Evolutionary conservation across 2,113 vertebrate species (phyloP).

Genomic region (Trematomus loennbergii): DNA sequence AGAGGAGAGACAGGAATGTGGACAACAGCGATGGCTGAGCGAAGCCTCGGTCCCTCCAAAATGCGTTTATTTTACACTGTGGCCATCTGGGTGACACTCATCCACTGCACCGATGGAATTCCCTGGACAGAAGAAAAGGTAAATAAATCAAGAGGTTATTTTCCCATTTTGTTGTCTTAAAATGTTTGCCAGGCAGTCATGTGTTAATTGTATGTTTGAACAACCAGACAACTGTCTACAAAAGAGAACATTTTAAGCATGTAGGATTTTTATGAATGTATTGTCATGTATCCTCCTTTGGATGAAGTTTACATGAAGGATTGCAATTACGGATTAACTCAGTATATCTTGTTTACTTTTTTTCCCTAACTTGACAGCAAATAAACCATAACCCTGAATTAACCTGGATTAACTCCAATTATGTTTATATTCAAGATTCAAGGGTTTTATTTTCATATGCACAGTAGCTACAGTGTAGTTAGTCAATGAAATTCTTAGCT

Average conservation of each 20-base stretch:
- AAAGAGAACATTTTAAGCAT: not conserved
- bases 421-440: too few species aligned
- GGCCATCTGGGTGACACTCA: slow-evolving; percentile 53
- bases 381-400: not conserved
- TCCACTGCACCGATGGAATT: slow-evolving; percentile 56
- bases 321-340: not conserved
- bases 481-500: too few species aligned
- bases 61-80: slow-evolving; percentile 59
- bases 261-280: not conserved
- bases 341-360: not conserved
- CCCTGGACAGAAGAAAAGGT: slow-evolving; percentile 85
- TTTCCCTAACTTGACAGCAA: not conserved
- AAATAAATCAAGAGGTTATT: slow-evolving; percentile 3
- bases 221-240: not conserved
- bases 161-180: not conserved
- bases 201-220: not conserved
- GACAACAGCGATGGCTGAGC: slow-evolving; percentile 55
- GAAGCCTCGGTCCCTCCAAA: slow-evolving; percentile 22
- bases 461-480: too few species aligned
- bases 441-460: too few species aligned
- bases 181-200: not conserved
- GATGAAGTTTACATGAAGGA: not conserved
- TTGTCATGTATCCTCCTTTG: not conserved
- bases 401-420: not conserved
- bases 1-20: slow-evolving; percentile 64